Evolutionary conservation across 2,113 vertebrate genomes (phyloP).

Genomic region (Tenebrosternarchus preto): DNA sequence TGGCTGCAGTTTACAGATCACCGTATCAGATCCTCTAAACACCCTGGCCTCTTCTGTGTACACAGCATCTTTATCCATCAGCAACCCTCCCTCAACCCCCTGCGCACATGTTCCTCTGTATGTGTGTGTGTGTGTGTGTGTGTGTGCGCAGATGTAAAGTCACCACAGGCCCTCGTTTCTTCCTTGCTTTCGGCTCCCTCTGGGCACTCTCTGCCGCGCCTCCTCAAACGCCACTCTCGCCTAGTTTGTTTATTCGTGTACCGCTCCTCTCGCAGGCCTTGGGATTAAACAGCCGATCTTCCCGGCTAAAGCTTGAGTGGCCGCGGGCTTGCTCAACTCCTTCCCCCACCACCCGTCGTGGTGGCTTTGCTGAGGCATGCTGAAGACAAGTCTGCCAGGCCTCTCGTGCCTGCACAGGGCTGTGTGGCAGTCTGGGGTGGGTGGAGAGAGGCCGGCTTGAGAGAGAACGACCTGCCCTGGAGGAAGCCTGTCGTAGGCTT

Average conservation of each 20-base stretch:
- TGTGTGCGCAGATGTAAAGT: conserved; percentile 48
- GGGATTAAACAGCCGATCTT: conserved; percentile 25
- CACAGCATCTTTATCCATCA: neutral
- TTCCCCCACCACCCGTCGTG: conserved; percentile 8
- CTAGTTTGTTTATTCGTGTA: conserved; percentile 29
- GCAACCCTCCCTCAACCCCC: no score
- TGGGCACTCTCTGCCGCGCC: conserved; percentile 31
- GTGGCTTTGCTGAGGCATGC: neutral
- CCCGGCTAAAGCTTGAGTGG: conserved; percentile 16
- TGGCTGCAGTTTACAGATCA: conserved; percentile 32
- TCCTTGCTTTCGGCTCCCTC: neutral
- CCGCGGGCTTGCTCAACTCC: neutral
- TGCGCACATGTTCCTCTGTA: neutral
- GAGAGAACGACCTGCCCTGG: no score
- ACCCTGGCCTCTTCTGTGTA: conserved; percentile 1
- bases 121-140: neutral
- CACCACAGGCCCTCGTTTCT: conserved; percentile 53
- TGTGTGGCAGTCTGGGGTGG: neutral
- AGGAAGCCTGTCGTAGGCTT: neutral
- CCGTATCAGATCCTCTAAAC: neutral
- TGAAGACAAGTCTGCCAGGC: neutral
- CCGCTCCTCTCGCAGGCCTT: neutral
- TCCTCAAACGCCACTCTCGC: conserved; percentile 31
- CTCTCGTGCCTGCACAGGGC: neutral
- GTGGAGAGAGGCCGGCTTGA: neutral